Conservation (phyloP, 2,113 vertebrate species). For the Ctenomys sociabilis region DNA sequence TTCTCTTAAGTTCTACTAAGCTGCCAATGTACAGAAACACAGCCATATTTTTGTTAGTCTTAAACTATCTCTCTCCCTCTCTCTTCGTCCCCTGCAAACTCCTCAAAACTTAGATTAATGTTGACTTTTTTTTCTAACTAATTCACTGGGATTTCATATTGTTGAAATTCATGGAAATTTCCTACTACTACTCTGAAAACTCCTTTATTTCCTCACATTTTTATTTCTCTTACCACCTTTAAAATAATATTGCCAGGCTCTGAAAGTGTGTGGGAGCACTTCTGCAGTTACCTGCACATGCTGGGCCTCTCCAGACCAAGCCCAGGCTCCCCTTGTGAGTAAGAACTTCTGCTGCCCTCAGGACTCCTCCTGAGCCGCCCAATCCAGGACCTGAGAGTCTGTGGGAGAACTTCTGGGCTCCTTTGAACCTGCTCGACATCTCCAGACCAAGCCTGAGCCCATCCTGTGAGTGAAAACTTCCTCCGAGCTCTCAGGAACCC, state of each 20-base stretch:
- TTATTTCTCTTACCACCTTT: background rate
- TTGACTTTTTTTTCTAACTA: background rate
- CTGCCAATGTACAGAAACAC: background rate
- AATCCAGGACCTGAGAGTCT: no score
- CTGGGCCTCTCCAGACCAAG: no score
- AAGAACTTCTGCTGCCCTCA: no score
- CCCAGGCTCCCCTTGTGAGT: no score
- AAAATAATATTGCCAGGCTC: background rate
- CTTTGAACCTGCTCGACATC: no score
- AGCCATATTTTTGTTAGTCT: background rate
- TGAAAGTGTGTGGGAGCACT: no score
- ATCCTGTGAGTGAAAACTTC: no score
- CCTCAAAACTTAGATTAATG: background rate
- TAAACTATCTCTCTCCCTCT: background rate
- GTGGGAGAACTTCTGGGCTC: no score
- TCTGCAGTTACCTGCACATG: no score
- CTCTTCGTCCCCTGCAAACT: background rate
- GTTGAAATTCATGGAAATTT: background rate
- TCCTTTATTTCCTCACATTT: background rate
- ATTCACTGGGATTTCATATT: background rate
- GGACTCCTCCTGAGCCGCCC: no score
- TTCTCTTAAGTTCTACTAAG: slow-evolving; percentile 29
- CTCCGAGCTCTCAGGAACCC: no score
- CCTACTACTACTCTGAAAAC: background rate
- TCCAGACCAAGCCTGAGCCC: no score